phyloP scores from a whole-genome alignment of 1,140 invertebrate genomes.

The Probaryconus sp. region DNA sequence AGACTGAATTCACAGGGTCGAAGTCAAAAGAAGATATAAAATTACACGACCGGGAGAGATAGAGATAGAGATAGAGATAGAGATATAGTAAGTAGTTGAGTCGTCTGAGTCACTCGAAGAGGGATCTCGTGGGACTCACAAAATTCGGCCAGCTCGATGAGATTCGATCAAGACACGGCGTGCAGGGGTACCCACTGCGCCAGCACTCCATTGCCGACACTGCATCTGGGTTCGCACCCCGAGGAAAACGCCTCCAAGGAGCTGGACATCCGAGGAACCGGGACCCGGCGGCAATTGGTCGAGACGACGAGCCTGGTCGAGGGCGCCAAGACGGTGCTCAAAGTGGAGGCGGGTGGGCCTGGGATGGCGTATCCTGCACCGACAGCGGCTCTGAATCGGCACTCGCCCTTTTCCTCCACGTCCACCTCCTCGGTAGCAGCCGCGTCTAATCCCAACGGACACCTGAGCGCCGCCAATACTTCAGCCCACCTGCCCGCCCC shows the following conservation, averaged over 20 bases:
- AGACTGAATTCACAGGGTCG: no score
- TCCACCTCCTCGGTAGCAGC: slow-evolving; percentile 22
- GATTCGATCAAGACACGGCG: slow-evolving; percentile 78
- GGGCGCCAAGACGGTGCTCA: slow-evolving; percentile 76
- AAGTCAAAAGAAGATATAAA: no score
- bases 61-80: slow-evolving; percentile 1
- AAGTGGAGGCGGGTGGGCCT: slow-evolving; percentile 76
- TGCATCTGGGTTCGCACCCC: slow-evolving; percentile 60
- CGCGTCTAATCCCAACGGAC: no score
- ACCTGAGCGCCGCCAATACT: slow-evolving; percentile 50
- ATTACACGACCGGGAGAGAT: not conserved
- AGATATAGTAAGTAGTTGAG: not conserved
- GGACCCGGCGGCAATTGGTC: slow-evolving; percentile 59
- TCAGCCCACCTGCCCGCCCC: slow-evolving; percentile 79
- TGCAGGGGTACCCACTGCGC: slow-evolving; percentile 79
- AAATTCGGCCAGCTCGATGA: slow-evolving; percentile 76
- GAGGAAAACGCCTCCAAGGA: slow-evolving; percentile 69
- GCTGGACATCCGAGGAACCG: slow-evolving; percentile 51
- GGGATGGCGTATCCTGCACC: slow-evolving; percentile 78
- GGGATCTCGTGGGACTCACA: slow-evolving; percentile 75
- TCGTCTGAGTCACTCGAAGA: slow-evolving; percentile 71
- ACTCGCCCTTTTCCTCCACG: slow-evolving; percentile 72
- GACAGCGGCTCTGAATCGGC: slow-evolving; percentile 75
- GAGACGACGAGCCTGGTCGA: slow-evolving; percentile 71
- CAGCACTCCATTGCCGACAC: slow-evolving; percentile 77